Percentiles rank a stretch among this genome's conserved stretches.
phyloP scores from a whole-genome alignment of 2,888 invertebrate species.

The Pediacus dermestoides region DNA sequence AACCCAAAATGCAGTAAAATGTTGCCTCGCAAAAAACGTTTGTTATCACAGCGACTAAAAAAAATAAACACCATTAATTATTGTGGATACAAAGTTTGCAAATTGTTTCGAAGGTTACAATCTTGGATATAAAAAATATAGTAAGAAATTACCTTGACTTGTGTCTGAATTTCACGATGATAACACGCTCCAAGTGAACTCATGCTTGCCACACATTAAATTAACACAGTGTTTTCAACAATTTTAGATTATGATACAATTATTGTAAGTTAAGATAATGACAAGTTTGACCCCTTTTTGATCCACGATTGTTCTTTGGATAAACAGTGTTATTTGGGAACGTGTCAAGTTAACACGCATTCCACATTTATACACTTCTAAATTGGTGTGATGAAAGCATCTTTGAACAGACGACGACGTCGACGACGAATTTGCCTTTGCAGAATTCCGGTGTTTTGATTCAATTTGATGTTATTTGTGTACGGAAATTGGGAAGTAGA shows the following conservation, averaged over 20 bases:
- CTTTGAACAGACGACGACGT: no score
- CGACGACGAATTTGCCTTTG: no score
- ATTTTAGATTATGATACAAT: conserved; percentile 23
- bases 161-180: not conserved
- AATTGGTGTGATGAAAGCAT: no score
- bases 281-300: conserved; percentile 24
- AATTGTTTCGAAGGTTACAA: no score
- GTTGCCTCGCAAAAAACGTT: no score
- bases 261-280: conserved; percentile 25
- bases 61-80: no score
- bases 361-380: no score
- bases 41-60: no score
- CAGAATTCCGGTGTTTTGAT: conserved; percentile 34
- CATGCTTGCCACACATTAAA: conserved; percentile 24
- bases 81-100: no score
- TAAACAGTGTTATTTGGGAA: conserved; percentile 23
- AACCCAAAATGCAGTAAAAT: no score
- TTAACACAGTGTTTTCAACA: conserved; percentile 19
- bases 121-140: no score
- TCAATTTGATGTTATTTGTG: conserved; percentile 42
- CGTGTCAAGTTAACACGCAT: conserved; percentile 17
- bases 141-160: conserved; percentile 10
- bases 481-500: conserved; percentile 42
- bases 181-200: conserved; percentile 7
- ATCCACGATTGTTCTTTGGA: conserved; percentile 28